Conservation (phyloP, 2,888 invertebrate species). For the Silvanus unidentatus region DNA sequence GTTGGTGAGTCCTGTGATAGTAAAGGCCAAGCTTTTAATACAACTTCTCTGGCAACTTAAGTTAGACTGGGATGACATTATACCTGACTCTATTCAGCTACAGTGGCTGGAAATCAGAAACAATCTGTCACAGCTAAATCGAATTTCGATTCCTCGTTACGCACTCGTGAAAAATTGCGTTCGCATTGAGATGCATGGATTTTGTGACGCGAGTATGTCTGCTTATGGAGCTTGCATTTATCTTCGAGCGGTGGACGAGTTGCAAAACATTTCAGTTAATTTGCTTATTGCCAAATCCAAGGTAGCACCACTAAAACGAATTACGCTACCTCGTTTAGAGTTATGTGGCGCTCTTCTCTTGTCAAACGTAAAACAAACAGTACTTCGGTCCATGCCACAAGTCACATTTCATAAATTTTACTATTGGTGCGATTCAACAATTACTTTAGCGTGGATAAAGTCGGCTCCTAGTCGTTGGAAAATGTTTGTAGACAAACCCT, state of each 20-base stretch:
- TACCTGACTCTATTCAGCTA: neutral
- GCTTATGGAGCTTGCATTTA: slow-evolving; percentile 19
- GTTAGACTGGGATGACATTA: slow-evolving; percentile 10
- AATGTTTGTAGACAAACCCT: slow-evolving; percentile 26
- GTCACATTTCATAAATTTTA: slow-evolving; percentile 1
- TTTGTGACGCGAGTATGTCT: slow-evolving; percentile 19
- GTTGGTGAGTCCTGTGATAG: slow-evolving; percentile 12
- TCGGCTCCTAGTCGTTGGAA: slow-evolving; percentile 15
- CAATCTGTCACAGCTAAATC: neutral
- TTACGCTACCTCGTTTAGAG: slow-evolving; percentile 25
- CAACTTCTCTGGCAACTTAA: slow-evolving; percentile 14
- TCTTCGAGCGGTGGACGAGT: slow-evolving; percentile 7
- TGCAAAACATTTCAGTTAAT: slow-evolving; percentile 5
- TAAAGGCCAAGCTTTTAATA: slow-evolving; percentile 13
- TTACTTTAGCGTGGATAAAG: slow-evolving; percentile 11
- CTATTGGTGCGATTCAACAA: slow-evolving; percentile 26
- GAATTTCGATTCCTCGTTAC: slow-evolving; percentile 4
- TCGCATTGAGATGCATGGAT: slow-evolving; percentile 16
- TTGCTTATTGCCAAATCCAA: slow-evolving; percentile 28
- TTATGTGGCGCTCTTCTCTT: slow-evolving; percentile 24
- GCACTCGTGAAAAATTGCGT: neutral
- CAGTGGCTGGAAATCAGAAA: neutral
- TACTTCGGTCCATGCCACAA: slow-evolving; percentile 8
- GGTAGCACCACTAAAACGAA: slow-evolving; percentile 27
- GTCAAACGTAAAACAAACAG: slow-evolving; percentile 10